phyloP scores from a whole-genome alignment of 2,113 vertebrate species.

The Stegostoma tigrinum region DNA sequence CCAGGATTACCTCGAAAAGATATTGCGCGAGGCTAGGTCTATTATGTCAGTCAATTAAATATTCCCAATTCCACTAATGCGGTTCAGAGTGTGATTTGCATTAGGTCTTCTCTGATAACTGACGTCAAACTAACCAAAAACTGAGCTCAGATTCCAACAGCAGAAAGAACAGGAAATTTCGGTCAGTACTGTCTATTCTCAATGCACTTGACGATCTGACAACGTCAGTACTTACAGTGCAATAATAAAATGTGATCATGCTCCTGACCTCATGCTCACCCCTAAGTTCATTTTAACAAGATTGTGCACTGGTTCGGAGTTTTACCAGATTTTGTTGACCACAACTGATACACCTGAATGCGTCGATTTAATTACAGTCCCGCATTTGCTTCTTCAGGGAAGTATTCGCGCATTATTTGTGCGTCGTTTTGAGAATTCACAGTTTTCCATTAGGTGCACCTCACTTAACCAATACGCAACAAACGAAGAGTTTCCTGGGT shows the following conservation, averaged over 20 bases:
- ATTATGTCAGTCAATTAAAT: not conserved
- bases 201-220: not conserved
- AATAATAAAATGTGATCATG: not conserved
- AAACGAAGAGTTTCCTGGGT: not conserved
- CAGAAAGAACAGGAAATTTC: not conserved
- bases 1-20: not conserved
- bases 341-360: too few relatives aligned
- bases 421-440: not conserved
- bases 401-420: not conserved
- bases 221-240: not conserved
- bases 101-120: not conserved
- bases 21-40: not conserved
- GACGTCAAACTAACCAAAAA: not conserved
- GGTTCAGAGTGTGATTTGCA: not conserved
- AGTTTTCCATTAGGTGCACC: not conserved
- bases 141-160: not conserved
- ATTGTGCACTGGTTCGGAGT: not conserved
- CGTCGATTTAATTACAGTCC: not conserved
- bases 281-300: not conserved
- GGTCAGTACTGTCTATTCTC: not conserved
- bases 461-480: not conserved
- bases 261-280: not conserved
- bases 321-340: not conserved
- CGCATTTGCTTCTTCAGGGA: not conserved
- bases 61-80: not conserved